phyloP scores from a whole-genome alignment of 2,888 invertebrate species.

The Acanthopleura granulata region DNA sequence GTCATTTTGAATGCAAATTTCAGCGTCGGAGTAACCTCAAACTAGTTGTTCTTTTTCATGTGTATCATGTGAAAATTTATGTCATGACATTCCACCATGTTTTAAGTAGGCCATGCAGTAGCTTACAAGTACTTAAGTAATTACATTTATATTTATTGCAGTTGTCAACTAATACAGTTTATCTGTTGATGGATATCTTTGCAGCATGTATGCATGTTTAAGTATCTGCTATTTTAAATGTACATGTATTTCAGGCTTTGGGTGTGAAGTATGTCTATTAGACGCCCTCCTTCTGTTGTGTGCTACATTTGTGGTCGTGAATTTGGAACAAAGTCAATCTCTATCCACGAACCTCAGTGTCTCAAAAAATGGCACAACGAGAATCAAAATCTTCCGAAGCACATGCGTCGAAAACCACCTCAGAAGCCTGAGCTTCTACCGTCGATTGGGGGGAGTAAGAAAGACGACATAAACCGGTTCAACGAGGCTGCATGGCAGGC shows the following conservation, averaged over 20 bases:
- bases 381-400: constrained; percentile 74
- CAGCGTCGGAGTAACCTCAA: no score
- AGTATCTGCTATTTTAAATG: no score
- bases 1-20: no score
- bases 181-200: no score
- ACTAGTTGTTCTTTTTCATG: no score
- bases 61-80: no score
- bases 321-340: constrained; percentile 77
- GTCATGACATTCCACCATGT: no score
- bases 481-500: constrained; percentile 75
- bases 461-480: constrained; percentile 37
- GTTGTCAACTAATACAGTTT: no score
- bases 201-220: no score
- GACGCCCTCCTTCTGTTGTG: constrained; percentile 66
- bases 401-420: constrained; percentile 74
- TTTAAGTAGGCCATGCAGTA: no score
- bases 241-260: background rate
- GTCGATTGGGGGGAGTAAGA: constrained; percentile 38
- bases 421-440: constrained; percentile 73
- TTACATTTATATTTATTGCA: no score
- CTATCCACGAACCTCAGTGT: constrained; percentile 79
- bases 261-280: constrained; percentile 12
- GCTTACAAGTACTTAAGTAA: no score
- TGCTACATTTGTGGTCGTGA: constrained; percentile 79
- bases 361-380: constrained; percentile 76